These are phyloP conservation scores for Lophura nycthemera DNA, from an alignment of 2,113 vertebrate species.

Conservation along the genomic window DNA sequence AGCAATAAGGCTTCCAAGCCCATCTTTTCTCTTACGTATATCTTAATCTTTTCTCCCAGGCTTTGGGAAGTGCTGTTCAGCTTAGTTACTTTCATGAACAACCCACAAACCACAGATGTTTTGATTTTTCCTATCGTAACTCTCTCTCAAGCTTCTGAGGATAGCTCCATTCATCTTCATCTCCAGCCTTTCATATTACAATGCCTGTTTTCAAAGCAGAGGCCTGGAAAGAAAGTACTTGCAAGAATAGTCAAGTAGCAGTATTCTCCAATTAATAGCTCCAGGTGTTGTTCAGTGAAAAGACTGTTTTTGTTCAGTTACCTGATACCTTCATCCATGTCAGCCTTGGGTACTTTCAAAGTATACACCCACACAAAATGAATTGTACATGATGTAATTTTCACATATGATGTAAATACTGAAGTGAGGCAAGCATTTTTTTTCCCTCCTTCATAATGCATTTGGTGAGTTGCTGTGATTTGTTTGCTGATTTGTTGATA, in stretches of 20 bases:
- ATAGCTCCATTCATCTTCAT: constrained; percentile 23
- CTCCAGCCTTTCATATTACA: background rate
- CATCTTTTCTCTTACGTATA: background rate
- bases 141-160: background rate
- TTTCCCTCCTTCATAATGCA: background rate
- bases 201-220: background rate
- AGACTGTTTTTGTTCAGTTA: background rate
- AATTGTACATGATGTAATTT: background rate
- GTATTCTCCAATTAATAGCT: background rate
- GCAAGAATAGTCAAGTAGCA: background rate
- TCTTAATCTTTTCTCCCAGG: background rate
- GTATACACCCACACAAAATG: accelerated
- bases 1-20: background rate
- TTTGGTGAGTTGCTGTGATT: background rate
- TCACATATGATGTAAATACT: background rate
- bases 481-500: background rate
- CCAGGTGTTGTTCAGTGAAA: background rate
- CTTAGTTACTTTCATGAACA: background rate
- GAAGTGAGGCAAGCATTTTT: background rate
- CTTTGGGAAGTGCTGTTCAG: constrained; percentile 18
- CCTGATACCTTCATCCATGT: background rate
- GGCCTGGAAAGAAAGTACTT: background rate
- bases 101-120: background rate
- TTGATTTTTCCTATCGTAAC: constrained; percentile 21
- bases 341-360: background rate